Evolutionary conservation across 2,888 invertebrate genomes (phyloP).

Genomic region (Trachelus tabidus): DNA sequence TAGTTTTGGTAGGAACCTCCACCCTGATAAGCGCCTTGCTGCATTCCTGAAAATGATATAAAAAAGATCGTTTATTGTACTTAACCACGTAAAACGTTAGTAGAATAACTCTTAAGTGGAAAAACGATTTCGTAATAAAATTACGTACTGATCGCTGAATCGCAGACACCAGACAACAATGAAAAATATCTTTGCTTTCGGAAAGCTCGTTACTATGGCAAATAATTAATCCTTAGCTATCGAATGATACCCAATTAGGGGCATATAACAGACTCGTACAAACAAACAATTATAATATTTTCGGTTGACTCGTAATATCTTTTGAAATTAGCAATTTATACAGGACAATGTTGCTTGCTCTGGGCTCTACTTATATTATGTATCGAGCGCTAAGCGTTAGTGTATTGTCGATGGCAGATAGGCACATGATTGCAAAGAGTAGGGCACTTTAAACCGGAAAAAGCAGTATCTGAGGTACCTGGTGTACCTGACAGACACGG

Average conservation of each 20-base stretch:
- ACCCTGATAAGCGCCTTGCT: slow-evolving; percentile 62
- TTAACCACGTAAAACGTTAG: slow-evolving; percentile 10
- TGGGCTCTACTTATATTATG: background rate
- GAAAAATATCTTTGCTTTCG: background rate
- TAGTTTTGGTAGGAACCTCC: slow-evolving; percentile 67
- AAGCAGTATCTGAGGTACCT: background rate
- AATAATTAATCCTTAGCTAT: no score
- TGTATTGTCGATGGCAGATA: background rate
- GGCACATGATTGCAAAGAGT: background rate
- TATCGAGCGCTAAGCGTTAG: background rate
- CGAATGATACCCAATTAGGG: no score
- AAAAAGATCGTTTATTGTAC: slow-evolving; percentile 6
- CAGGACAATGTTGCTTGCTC: background rate
- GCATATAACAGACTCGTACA: no score
- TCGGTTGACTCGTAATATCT: background rate
- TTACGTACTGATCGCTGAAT: no score
- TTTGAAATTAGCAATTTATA: background rate
- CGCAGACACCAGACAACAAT: background rate
- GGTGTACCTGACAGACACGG: background rate
- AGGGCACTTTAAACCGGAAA: background rate
- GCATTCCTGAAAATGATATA: slow-evolving; percentile 60
- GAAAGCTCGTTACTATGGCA: no score
- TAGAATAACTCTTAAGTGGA: background rate
- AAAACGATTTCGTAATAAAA: background rate
- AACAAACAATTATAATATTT: no score